Percentiles rank a stretch among this genome's conserved stretches.
These are phyloP conservation scores for Phaenicophaeus curvirostris DNA, from an alignment of 2,797 vertebrate species.

Conservation along the genomic window DNA sequence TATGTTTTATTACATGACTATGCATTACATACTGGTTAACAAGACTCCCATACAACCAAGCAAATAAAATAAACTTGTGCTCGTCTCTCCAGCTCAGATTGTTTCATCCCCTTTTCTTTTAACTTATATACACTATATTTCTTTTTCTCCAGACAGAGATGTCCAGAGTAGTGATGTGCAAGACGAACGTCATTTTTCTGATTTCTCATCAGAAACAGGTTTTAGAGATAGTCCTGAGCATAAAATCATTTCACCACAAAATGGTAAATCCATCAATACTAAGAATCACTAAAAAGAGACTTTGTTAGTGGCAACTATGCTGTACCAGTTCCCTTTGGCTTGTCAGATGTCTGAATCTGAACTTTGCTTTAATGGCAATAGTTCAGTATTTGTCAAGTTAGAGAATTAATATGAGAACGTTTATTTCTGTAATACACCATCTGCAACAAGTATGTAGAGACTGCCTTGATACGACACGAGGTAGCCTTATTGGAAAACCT, in stretches of 20 bases:
- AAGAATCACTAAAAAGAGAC: not conserved
- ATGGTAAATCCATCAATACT: not conserved
- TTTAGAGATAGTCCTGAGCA: not conserved
- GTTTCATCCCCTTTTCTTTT: not conserved
- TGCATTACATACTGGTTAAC: constrained; percentile 56
- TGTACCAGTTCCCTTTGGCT: not conserved
- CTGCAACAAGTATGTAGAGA: not conserved
- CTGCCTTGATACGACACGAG: not conserved
- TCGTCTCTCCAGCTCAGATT: not conserved
- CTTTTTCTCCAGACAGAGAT: constrained; percentile 5
- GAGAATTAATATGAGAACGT: not conserved
- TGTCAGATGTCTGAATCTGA: not conserved
- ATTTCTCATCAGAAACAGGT: not conserved
- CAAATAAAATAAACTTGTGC: constrained; percentile 36
- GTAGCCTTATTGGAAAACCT: constrained; percentile 35
- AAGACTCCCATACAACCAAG: constrained; percentile 39
- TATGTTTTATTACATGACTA: constrained; percentile 70
- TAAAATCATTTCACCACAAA: not conserved
- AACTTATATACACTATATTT: not conserved
- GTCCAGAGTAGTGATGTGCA: not conserved
- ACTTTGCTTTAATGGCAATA: not conserved
- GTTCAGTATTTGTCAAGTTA: constrained; percentile 17
- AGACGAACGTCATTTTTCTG: not conserved
- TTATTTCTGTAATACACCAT: not conserved
- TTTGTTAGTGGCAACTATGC: not conserved